Base-by-base conservation (phyloP, 2,113 vertebrate genomes). In the Cygnus atratus region DNA sequence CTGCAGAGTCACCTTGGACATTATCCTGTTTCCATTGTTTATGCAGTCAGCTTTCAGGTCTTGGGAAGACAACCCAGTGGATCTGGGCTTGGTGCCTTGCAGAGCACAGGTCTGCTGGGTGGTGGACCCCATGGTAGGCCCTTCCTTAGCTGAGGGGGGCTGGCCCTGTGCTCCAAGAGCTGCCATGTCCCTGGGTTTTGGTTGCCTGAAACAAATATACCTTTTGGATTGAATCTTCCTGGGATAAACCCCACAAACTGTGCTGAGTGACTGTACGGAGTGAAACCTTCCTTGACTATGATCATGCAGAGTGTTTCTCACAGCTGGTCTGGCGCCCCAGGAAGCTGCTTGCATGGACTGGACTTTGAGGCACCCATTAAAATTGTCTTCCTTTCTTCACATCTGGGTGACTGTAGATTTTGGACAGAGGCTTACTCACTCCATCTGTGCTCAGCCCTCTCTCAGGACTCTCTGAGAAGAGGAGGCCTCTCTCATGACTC, bases 1-100 rank as follows among this genome's bases (percentile, higher is more conserved):
- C 73, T 88, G 68, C 80, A 68, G 55, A 78, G 88, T 95, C 93
- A 93, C 91, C 77, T 91, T 82, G 89, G 43, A 62, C 9, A 72
- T 21, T 72, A 68, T 87, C 43, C 28, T 25, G 1, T 72, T 91
- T 74, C 43, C 35, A 26, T 10, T 63, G 55, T 65, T 71, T 59
- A 46, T 91, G 52, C 41, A 39, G 61, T 12, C 4, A 16, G 2
- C 50, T 83, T 66, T 62, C 0, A 0, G 29, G 29, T 58, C 50
- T 74, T 37, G 29, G 33, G 29, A 78, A 72, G 43, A n/a, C 21
- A 74, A 25, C 13, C 28, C 41, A 15, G 19, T 2, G 33, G 33
- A 70, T 9, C 44, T 57, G 39, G 3, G 25, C 21, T 48, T 11
- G 22, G 15, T 33, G 48, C 4, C 18, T 59, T 78, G 25, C 61